Conservation (phyloP, 1,140 invertebrate genomes). For the Scylla paramamosain region DNA sequence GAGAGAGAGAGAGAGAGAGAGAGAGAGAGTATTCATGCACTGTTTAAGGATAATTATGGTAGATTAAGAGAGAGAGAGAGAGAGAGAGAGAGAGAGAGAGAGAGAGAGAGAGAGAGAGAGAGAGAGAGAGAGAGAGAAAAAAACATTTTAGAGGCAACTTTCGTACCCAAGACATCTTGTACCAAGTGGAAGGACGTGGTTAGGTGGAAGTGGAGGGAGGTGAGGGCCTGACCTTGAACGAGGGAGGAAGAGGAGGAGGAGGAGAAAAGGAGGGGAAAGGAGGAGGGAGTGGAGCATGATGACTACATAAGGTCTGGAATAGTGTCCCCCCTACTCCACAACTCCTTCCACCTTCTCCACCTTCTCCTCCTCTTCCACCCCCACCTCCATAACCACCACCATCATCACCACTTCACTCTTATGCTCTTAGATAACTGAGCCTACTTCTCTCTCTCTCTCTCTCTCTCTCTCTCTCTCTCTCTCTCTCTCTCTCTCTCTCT, state of each 20-base stretch:
- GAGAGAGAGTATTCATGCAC: neutral
- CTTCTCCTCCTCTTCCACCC: neutral
- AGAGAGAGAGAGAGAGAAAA: no score
- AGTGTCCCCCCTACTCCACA: neutral
- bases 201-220: neutral
- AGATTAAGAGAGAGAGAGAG: neutral
- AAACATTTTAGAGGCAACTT: neutral
- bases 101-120: no score
- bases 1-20: slow-evolving; percentile 35
- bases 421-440: neutral
- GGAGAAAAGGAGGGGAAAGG: slow-evolving; percentile 5
- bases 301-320: neutral
- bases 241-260: neutral
- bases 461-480: neutral
- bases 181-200: neutral
- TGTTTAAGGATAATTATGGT: no score
- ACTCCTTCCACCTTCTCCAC: neutral
- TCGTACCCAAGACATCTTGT: neutral
- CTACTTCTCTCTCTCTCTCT: neutral
- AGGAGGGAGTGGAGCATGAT: neutral
- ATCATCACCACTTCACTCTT: neutral
- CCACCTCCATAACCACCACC: slow-evolving; percentile 8
- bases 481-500: slow-evolving; percentile 31
- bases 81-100: neutral
- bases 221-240: neutral